Conservation (phyloP, 2,797 vertebrate genomes). For the Sebastes taczanowskii region DNA sequence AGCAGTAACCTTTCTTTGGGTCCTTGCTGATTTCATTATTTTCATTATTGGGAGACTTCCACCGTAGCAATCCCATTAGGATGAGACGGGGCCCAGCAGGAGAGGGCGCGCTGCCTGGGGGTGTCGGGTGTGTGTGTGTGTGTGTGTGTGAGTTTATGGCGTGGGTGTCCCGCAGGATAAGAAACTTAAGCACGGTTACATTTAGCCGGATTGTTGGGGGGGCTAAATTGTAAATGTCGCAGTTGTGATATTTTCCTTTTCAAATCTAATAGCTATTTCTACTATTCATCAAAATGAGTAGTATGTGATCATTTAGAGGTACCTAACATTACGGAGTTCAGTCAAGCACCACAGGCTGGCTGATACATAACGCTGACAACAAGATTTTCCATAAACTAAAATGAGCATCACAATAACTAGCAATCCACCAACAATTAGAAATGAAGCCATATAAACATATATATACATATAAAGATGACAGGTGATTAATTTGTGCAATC, state of each 20-base stretch:
- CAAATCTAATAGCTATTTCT: background rate
- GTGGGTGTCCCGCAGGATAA: constrained; percentile 37
- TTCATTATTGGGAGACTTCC: constrained; percentile 75
- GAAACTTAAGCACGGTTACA: constrained; percentile 39
- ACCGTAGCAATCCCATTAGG: constrained; percentile 82
- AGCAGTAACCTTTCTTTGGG: constrained; percentile 70
- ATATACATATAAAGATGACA: background rate
- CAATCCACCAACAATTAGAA: background rate
- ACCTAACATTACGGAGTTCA: background rate
- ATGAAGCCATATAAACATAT: too few species aligned
- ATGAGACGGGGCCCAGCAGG: constrained; percentile 74
- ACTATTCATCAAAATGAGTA: background rate
- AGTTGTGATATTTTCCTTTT: constrained; percentile 26
- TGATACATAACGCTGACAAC: background rate
- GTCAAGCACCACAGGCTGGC: background rate
- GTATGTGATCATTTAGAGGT: background rate
- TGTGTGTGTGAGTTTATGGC: constrained; percentile 9
- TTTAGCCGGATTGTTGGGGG: constrained; percentile 34
- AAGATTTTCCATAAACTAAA: background rate
- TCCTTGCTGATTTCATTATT: constrained; percentile 79
- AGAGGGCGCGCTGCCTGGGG: constrained; percentile 56
- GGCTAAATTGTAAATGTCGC: constrained; percentile 36
- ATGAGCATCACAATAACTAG: background rate
- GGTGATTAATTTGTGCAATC: background rate
- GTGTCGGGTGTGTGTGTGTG: constrained; percentile 27